Percentiles rank a stretch among this genome's conserved stretches.
These are phyloP conservation scores for Petrocephalus schoutedeni DNA, from an alignment of 2,797 vertebrate species.

Conservation along the genomic window DNA sequence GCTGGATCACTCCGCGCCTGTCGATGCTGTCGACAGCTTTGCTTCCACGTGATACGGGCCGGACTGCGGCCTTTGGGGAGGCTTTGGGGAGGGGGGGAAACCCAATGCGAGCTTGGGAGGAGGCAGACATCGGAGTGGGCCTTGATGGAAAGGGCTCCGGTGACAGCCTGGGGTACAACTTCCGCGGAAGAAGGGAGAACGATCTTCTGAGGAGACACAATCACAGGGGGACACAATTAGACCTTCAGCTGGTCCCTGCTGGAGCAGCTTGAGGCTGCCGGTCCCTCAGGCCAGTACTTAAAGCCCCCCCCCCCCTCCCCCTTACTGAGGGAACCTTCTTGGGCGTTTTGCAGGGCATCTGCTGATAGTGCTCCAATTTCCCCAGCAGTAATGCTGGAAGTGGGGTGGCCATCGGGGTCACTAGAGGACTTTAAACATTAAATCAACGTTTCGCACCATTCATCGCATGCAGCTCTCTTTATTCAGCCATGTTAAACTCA, in stretches of 20 bases:
- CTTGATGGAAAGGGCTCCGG: background rate
- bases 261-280: background rate
- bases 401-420: background rate
- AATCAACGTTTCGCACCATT: background rate
- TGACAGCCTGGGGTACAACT: background rate
- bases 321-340: background rate
- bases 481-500: background rate
- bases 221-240: background rate
- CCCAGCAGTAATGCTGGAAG: background rate
- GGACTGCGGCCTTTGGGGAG: background rate
- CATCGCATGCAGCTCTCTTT: slow-evolving; percentile 7
- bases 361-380: background rate
- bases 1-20: background rate
- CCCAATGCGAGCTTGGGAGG: background rate
- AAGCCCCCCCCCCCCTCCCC: background rate
- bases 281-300: background rate
- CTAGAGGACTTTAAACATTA: background rate
- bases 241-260: background rate
- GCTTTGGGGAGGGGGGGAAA: background rate
- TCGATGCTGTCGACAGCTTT: background rate
- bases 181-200: background rate
- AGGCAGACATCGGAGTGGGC: background rate
- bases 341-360: background rate
- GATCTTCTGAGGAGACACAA: background rate
- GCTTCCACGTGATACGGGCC: background rate